phyloP scores from a whole-genome alignment of 2,113 vertebrate species.

The Macaca mulatta region DNA sequence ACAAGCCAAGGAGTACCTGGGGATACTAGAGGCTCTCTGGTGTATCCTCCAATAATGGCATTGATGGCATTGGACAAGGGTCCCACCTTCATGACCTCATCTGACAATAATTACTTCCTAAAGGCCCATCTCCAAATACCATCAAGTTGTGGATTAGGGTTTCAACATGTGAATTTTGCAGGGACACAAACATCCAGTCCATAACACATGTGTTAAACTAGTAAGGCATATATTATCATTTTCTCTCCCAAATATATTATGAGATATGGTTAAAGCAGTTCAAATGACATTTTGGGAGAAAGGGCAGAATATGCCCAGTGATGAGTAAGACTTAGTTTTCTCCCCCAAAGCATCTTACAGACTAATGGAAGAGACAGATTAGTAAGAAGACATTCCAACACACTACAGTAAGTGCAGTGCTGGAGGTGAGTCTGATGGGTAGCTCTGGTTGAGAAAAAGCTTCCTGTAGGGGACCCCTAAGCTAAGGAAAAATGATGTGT shows the following conservation, averaged over 20 bases:
- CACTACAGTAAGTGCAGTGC: not conserved
- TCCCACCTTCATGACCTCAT: not conserved
- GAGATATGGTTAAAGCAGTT: not conserved
- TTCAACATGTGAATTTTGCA: not conserved
- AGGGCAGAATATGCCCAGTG: not conserved
- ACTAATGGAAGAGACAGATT: not conserved
- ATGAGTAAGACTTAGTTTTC: not conserved
- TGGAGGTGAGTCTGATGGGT: not conserved
- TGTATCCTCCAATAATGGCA: not conserved
- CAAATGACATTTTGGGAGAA: not conserved
- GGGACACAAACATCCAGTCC: not conserved
- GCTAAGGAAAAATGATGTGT: not conserved
- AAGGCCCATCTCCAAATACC: not conserved
- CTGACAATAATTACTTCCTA: not conserved
- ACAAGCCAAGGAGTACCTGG: not conserved
- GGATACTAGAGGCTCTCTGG: not conserved
- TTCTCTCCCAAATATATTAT: not conserved
- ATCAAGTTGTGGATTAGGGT: not conserved
- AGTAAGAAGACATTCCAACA: not conserved
- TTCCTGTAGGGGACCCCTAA: not conserved
- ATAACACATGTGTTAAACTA: not conserved
- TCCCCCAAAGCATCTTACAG: not conserved
- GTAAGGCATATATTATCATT: not conserved
- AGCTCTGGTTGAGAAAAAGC: not conserved
- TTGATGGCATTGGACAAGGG: not conserved